Base-by-base conservation (phyloP, 2,113 vertebrate species). In the Carassius carassius region DNA sequence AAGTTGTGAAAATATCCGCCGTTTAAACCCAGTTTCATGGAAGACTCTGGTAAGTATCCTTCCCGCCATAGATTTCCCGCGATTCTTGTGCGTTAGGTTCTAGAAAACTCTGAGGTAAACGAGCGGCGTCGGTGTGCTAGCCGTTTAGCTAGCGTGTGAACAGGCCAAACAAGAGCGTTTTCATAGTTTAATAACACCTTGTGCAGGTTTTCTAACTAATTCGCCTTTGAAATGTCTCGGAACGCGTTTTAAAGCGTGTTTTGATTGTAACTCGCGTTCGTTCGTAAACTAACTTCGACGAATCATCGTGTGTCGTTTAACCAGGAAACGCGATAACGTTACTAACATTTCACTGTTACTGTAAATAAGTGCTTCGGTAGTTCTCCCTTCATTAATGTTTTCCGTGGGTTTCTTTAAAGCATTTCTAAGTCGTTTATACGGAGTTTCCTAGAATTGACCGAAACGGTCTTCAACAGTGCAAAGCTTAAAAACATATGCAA, bases 41-140 rank as follows among this genome's bases (percentile, higher is more conserved):
- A 93, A 90, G 67, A 92, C 49, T 92, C 90, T 89, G 93, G 94
- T 95, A 89, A 93, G 93, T 73, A 25, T 21, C 0, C 0, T 0
- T 62, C 47, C 56, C 14, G 0, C 2, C 19, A 1, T 1, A 0
- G 37, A 1, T 21, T 73, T 25, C 25, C 23, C 19, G 21, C 17
- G 4, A 5, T 5, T 21, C 21, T 13, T 23, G 17, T 8, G 13
- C 35, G 13, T 11, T n/a, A 5, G 62, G 17, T 12, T 21, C 54
- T 67, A 9, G 13, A 19, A 58, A 19, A 25, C 14, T 77, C 60
- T 44, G 69, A 69, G 80, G 62, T 65, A 75, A 74, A 25, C 1
- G 21, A 21, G 0, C 25, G 19, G 10, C 32, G 72, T n/a, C 49
- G 47, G 62, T 13, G 47, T 16, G 44, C 19, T 47, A 62, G 70